Evolutionary conservation across 2,797 vertebrate species (phyloP).

Genomic region (Cossypha caffra): DNA sequence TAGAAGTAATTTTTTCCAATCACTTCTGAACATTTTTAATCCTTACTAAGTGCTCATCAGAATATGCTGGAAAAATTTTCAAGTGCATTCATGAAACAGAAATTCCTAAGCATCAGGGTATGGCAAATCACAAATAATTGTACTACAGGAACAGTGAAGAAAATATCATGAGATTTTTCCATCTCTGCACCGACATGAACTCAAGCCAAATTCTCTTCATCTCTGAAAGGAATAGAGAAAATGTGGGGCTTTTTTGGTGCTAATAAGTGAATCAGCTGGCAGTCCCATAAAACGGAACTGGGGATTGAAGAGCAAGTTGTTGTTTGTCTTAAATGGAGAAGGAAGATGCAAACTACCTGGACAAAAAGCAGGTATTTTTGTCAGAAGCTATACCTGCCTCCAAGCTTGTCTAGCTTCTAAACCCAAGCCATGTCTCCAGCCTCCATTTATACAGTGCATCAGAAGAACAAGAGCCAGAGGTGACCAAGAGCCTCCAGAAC

Average conservation of each 20-base stretch:
- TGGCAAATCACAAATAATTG: not conserved
- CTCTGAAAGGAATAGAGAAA: not conserved
- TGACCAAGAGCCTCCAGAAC: not conserved
- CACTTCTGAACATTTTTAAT: not conserved
- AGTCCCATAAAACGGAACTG: rapidly evolving
- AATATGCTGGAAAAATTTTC: not conserved
- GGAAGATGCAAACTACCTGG: not conserved
- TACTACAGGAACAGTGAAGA: not conserved
- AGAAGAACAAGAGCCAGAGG: not conserved
- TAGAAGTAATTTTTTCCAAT: not conserved
- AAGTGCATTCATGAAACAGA: not conserved
- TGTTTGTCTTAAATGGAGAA: not conserved
- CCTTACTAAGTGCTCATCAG: not conserved
- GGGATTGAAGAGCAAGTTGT: not conserved
- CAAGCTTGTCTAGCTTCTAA: not conserved
- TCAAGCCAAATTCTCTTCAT: not conserved
- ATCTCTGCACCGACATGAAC: not conserved
- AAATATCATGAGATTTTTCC: not conserved
- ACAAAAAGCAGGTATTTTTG: not conserved
- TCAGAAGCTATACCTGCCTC: not conserved
- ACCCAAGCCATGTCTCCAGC: not conserved
- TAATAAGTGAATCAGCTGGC: rapidly evolving
- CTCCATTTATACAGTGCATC: rapidly evolving
- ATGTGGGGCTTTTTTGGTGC: rapidly evolving
- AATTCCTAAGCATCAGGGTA: not conserved